phyloP scores from a whole-genome alignment of 2,888 invertebrate species.

The Catocala fraxini region DNA sequence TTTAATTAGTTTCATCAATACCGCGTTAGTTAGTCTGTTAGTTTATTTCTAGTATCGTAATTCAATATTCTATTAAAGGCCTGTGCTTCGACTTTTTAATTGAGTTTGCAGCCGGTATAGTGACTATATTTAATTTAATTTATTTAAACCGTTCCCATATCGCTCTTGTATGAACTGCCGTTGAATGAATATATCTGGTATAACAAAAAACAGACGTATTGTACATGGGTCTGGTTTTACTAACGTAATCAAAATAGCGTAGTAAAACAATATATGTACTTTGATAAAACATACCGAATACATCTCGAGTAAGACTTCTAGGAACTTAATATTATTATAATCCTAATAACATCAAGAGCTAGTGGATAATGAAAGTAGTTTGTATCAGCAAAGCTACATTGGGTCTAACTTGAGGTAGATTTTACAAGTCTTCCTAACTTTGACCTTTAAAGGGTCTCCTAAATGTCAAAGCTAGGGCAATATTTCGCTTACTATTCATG shows the following conservation, averaged over 20 bases:
- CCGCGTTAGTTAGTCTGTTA: conserved; percentile 12
- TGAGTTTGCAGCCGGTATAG: conserved; percentile 38
- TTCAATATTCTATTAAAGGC: conserved; percentile 34
- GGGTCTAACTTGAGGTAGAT: no score
- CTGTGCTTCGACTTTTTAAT: conserved; percentile 38
- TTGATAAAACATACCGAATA: no score
- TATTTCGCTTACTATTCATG: no score
- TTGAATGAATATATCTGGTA: conserved; percentile 15
- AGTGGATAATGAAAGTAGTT: no score
- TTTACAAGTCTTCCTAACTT: no score
- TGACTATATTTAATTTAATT: conserved; percentile 38
- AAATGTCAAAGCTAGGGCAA: no score
- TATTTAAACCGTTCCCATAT: conserved; percentile 24
- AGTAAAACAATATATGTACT: no score
- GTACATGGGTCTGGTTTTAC: conserved; percentile 18
- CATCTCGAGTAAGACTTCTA: no score
- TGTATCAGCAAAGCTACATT: no score
- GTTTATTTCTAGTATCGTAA: conserved; percentile 19
- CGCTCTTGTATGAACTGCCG: conserved; percentile 8
- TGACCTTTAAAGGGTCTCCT: no score
- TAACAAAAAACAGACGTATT: conserved; percentile 17
- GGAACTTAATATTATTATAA: no score
- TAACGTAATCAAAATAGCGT: neutral
- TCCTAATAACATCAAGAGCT: no score
- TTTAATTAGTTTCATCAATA: conserved; percentile 15